A percentile compares a stretch with the other conserved stretches of the same genome.
These are phyloP conservation scores for Hyles lineata DNA, from an alignment of 2,888 invertebrate genomes.

Conservation along the genomic window DNA sequence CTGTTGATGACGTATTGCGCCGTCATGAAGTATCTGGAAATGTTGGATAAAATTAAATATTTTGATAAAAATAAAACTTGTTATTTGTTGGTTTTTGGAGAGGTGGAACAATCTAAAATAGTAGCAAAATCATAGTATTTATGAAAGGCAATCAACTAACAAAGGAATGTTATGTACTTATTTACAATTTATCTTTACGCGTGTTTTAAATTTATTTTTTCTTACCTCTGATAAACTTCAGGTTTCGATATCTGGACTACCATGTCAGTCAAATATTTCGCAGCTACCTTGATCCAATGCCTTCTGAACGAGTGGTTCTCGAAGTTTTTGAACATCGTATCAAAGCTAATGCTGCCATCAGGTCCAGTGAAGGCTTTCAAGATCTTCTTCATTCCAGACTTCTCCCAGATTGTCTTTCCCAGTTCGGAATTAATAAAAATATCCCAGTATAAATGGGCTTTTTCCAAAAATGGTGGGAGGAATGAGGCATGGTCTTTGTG, in stretches of 20 bases:
- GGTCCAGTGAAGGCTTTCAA: constrained; percentile 88
- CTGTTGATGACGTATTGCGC: constrained; percentile 90
- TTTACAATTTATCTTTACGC: no score
- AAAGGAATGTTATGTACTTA: no score
- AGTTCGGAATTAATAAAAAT: constrained; percentile 91
- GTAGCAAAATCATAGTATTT: no score
- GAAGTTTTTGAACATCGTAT: constrained; percentile 89
- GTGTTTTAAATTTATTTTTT: not conserved
- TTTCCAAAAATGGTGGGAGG: constrained; percentile 87
- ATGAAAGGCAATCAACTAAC: no score
- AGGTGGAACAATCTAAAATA: no score
- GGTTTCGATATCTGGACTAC: constrained; percentile 91
- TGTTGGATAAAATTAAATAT: not conserved
- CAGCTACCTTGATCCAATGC: constrained; percentile 91
- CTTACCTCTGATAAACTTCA: constrained; percentile 89
- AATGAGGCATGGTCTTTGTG: constrained; percentile 90
- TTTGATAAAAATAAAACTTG: not conserved
- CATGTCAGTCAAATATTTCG: constrained; percentile 90
- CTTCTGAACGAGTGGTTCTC: constrained; percentile 92
- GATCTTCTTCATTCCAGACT: constrained; percentile 88
- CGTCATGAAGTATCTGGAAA: constrained; percentile 87
- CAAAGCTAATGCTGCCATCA: constrained; percentile 89
- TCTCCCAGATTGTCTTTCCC: constrained; percentile 89
- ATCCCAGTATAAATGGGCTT: constrained; percentile 90
- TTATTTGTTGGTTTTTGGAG: not conserved